phyloP scores from a whole-genome alignment of 2,797 vertebrate species.

The Pseudocheirus occidentalis region DNA sequence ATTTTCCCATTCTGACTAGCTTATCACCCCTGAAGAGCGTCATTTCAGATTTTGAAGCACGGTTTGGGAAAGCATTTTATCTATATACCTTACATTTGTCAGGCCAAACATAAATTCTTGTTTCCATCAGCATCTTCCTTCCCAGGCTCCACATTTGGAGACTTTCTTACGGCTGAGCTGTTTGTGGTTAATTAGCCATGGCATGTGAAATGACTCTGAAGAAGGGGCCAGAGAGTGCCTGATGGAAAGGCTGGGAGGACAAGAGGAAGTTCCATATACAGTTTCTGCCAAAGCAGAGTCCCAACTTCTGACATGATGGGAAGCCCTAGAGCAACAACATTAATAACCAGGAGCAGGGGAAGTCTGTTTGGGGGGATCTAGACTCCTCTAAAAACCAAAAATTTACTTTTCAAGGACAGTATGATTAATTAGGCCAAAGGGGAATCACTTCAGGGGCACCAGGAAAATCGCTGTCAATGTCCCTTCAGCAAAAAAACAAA shows the following conservation, averaged over 20 bases:
- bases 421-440: neutral
- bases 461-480: neutral
- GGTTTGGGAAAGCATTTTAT: neutral
- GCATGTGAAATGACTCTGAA: neutral
- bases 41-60: constrained; percentile 1
- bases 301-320: neutral
- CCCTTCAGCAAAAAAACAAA: neutral
- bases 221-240: neutral
- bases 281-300: neutral
- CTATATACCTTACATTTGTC: neutral
- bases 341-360: neutral
- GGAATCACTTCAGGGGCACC: neutral
- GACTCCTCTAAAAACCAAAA: neutral
- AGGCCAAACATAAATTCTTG: constrained; percentile 45
- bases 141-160: neutral
- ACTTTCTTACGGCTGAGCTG: neutral
- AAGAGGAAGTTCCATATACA: neutral
- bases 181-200: constrained; percentile 11
- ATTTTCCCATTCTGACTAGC: neutral
- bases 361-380: neutral
- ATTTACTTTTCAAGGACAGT: neutral
- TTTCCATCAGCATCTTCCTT: constrained; percentile 21
- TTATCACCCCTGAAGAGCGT: neutral
- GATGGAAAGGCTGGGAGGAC: neutral
- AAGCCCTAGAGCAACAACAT: neutral